Evolutionary conservation across 2,888 invertebrate species (phyloP), one percentile per base, ranked within the genome.

Genomic region (Xestia xanthographa): DNA sequence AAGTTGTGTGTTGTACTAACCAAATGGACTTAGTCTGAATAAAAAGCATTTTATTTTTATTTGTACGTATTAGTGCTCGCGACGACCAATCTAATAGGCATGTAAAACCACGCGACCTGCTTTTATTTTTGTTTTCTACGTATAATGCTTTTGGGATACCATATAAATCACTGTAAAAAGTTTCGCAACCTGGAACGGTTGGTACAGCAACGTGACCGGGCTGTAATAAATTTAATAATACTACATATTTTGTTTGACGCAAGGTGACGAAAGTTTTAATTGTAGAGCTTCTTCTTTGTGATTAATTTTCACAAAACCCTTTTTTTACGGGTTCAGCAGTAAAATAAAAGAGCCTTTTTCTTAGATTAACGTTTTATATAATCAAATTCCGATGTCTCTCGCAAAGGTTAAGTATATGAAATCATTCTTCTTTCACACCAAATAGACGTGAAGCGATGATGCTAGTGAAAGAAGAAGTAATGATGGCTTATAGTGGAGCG

Each of bases 141-240:
- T n/a, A 20, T 14, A 34, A 11, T 34, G 1, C 4, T 34, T 2
- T 34, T 75, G 14, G 8, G 34, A 56, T 20, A 43, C 72, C 72
- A 4, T 72, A 41, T 4, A 50, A n/a, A 72, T 20, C 5, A 17
- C 12, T 26, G 11, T 5, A 50, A 26, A 48, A 72, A 53, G 17
- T 56, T 74, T 56, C 11, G 14, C 56, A 58, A 58, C 11, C 8
- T 29, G 0, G 2, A 26, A 58, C 20, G 34, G 43, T 8, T 26
- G 26, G 45, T 17, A 17, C n/a, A 12, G 29, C 8, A 34, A 75
- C 75, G 56, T 73, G 75, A 58, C 75, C 22, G 56, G 56, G 75
- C 2, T 38, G 4, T n/a, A 14, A 34, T 41, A 53, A 56, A 75
- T n/a, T n/a, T n/a, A n/a, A n/a, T 22, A 38, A 38, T 17, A 0